Evolutionary conservation across 2,888 invertebrate genomes (phyloP).

Genomic region (Cabera pusaria): DNA sequence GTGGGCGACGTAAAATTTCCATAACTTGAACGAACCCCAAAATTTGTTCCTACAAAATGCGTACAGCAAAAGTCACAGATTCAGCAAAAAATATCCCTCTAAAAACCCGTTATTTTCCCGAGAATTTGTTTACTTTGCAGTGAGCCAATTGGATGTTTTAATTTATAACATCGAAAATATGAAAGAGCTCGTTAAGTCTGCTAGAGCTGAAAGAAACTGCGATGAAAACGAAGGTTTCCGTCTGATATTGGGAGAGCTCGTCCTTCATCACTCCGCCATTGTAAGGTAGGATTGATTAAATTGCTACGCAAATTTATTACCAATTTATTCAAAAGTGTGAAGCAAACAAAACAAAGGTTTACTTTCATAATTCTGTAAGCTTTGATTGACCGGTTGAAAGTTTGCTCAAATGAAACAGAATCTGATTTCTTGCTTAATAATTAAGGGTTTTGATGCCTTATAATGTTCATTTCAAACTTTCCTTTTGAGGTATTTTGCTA

Average conservation of each 20-base stretch:
- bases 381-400: slow-evolving; percentile 21
- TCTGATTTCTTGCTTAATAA: not conserved
- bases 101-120: slow-evolving; percentile 21
- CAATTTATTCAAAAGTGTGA: slow-evolving; percentile 13
- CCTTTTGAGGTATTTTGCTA: too few relatives aligned
- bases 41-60: slow-evolving; percentile 29
- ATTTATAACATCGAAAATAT: slow-evolving; percentile 59
- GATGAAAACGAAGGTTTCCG: slow-evolving; percentile 50
- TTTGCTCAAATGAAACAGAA: slow-evolving; percentile 6
- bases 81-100: slow-evolving; percentile 24
- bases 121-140: slow-evolving; percentile 44
- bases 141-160: slow-evolving; percentile 59
- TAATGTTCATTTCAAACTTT: not conserved
- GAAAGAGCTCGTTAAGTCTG: slow-evolving; percentile 44
- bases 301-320: slow-evolving; percentile 17
- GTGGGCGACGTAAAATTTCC: slow-evolving; percentile 32
- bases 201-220: slow-evolving; percentile 39
- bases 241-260: slow-evolving; percentile 42
- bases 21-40: slow-evolving; percentile 33
- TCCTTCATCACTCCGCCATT: slow-evolving; percentile 48
- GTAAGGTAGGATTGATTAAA: slow-evolving; percentile 39
- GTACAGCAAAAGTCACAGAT: slow-evolving; percentile 29
- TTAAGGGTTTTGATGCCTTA: not conserved
- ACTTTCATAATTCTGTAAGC: slow-evolving; percentile 12
- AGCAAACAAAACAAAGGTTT: slow-evolving; percentile 19